These are phyloP conservation scores for Caenorhabditis wallacei DNA, from an alignment of 2,888 invertebrate genomes.

Conservation along the genomic window DNA sequence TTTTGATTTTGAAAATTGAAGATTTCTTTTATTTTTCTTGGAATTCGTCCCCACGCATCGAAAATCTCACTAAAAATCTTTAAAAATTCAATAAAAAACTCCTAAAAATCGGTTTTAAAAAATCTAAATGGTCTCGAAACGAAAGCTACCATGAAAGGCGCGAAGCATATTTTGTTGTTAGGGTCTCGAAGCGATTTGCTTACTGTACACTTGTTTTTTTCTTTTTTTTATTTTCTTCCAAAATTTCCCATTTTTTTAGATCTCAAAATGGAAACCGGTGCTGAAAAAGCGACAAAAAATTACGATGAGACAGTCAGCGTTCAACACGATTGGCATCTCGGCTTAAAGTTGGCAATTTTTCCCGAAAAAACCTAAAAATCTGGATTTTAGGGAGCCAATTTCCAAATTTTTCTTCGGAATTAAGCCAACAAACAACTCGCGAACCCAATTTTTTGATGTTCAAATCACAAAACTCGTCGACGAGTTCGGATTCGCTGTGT, in stretches of 20 bases:
- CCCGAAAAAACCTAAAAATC: background rate
- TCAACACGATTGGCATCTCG: slow-evolving; percentile 60
- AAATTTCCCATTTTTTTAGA: background rate
- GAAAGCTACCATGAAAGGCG: too few species aligned
- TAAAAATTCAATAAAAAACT: too few species aligned
- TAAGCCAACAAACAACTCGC: background rate
- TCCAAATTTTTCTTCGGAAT: slow-evolving; percentile 53
- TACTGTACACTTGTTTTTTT: too few species aligned
- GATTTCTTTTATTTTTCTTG: too few species aligned
- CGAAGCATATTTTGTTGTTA: too few species aligned
- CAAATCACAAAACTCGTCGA: slow-evolving; percentile 64
- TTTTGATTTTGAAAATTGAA: too few species aligned
- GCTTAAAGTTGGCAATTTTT: slow-evolving; percentile 29
- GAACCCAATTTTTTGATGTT: slow-evolving; percentile 46
- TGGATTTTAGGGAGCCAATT: slow-evolving; percentile 48
- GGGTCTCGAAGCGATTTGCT: too few species aligned
- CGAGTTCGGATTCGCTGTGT: slow-evolving; percentile 52
- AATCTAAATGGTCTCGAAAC: too few species aligned
- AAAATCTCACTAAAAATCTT: too few species aligned
- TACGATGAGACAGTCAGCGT: slow-evolving; percentile 36
- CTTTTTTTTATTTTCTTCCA: too few species aligned
- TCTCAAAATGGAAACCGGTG: slow-evolving; percentile 10
- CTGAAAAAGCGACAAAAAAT: background rate
- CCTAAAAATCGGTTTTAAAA: too few species aligned
- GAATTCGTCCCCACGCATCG: too few species aligned